These are phyloP conservation scores for Athalia cordata DNA, from an alignment of 2,888 invertebrate species.

Conservation along the genomic window DNA sequence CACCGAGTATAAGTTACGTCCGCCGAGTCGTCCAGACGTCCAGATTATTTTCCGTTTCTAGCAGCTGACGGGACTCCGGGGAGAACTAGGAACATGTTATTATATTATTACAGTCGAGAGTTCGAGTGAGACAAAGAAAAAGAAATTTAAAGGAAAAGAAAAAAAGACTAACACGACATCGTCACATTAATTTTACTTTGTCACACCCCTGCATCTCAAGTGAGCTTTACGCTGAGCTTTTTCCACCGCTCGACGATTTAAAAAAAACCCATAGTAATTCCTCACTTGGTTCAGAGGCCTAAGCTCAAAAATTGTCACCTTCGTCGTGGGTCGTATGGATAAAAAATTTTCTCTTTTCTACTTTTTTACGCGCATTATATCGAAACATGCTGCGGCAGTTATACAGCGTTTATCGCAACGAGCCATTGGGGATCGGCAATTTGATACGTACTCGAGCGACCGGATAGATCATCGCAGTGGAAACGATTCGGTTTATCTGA, in stretches of 20 bases:
- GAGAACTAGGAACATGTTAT: slow-evolving; percentile 9
- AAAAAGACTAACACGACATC: slow-evolving; percentile 9
- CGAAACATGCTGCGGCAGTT: not conserved
- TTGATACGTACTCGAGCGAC: not conserved
- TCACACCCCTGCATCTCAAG: slow-evolving; percentile 2
- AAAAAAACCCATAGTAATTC: no score
- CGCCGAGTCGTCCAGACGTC: not conserved
- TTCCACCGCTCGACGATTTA: no score
- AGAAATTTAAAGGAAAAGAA: slow-evolving; percentile 4
- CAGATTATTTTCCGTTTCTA: no score
- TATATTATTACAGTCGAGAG: not conserved
- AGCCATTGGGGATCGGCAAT: slow-evolving; percentile 22
- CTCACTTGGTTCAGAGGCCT: no score
- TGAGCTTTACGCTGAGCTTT: not conserved
- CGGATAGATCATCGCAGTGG: not conserved
- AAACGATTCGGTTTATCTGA: slow-evolving; percentile 11
- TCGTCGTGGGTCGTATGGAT: no score
- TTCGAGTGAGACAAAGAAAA: not conserved
- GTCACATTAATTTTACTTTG: slow-evolving; percentile 36
- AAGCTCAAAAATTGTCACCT: not conserved
- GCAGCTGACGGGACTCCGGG: not conserved
- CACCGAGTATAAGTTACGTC: slow-evolving; percentile 25
- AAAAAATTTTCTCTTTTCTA: no score
- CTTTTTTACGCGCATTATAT: not conserved
- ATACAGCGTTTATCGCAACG: slow-evolving; percentile 21